Conservation (phyloP, 2,113 vertebrate species). For the Cynocephalus volans region DNA sequence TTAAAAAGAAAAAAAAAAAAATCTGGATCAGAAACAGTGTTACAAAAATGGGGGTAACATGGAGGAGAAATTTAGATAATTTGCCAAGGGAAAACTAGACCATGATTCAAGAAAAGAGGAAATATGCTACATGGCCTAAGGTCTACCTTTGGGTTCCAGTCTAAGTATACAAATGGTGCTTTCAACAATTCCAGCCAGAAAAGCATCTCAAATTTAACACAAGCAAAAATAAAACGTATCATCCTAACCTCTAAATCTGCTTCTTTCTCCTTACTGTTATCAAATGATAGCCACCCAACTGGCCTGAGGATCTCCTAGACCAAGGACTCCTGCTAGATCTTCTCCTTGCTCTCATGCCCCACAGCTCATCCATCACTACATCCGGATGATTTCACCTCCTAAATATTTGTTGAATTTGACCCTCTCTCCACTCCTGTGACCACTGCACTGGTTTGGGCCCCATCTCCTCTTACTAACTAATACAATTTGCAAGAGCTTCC, state of each 20-base stretch:
- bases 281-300: too few relatives aligned
- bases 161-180: background rate
- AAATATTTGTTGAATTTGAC: background rate
- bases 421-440: background rate
- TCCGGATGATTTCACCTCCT: background rate
- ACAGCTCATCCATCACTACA: too few relatives aligned
- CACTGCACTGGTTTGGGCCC: background rate
- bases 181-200: background rate
- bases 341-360: background rate
- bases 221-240: background rate
- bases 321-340: too few relatives aligned
- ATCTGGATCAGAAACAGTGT: background rate
- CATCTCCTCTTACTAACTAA: background rate
- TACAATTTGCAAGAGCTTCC: background rate
- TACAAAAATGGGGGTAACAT: background rate
- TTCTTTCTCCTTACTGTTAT: background rate
- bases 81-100: conserved; percentile 1
- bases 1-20: background rate
- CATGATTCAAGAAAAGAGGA: background rate
- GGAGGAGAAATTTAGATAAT: background rate
- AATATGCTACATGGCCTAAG: background rate
- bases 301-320: background rate
- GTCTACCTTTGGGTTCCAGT: background rate
- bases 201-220: background rate
- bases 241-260: background rate